Evolutionary conservation across 2,113 vertebrate species (phyloP).

Genomic region (Aleadryas rufinucha): DNA sequence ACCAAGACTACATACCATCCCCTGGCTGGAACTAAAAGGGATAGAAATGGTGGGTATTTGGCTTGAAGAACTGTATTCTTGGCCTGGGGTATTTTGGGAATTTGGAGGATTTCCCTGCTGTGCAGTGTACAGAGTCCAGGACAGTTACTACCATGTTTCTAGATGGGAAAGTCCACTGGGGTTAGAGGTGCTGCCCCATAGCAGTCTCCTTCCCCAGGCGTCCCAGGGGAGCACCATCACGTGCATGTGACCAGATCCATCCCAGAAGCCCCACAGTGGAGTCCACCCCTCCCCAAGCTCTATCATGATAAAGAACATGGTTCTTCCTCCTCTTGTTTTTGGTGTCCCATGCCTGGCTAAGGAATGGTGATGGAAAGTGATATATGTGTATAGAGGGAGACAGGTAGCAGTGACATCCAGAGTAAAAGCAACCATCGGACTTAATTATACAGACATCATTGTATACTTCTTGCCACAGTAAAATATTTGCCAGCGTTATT

Average conservation of each 20-base stretch:
- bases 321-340: not conserved
- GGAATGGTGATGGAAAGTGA: not conserved
- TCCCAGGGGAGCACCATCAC: not conserved
- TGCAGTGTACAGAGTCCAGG: not conserved
- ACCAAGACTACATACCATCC: not conserved
- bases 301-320: not conserved
- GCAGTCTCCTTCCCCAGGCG: fast-evolving
- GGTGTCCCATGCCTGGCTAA: not conserved
- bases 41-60: not conserved
- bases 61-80: not conserved
- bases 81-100: not conserved
- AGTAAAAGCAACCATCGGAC: not conserved
- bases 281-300: not conserved
- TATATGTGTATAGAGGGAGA: not conserved
- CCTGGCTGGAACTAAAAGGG: not conserved
- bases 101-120: not conserved
- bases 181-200: not conserved
- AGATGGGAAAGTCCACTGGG: not conserved
- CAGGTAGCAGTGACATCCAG: not conserved
- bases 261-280: fast-evolving
- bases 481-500: not conserved
- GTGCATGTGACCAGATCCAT: not conserved
- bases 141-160: not conserved
- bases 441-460: not conserved
- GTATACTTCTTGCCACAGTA: not conserved